A percentile compares a stretch with the other conserved stretches of the same genome.
Conservation (phyloP, 2,113 vertebrate species). For the Corythoichthys haematopterus region DNA sequence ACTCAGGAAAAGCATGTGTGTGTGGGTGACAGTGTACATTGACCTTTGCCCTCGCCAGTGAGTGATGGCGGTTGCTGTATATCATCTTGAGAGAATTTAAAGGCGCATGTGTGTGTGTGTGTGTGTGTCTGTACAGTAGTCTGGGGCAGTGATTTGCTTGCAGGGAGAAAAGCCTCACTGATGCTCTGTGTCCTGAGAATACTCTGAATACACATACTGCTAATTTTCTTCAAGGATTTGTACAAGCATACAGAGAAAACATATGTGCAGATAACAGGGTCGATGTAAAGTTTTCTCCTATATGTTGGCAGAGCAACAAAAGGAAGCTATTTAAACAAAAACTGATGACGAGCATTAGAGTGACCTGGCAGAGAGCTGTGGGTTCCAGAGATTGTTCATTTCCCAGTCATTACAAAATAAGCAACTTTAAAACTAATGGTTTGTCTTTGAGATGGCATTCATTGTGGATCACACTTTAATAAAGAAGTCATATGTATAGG, state of each 20-base stretch:
- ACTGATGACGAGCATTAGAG: neutral
- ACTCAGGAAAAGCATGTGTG: conserved; percentile 39
- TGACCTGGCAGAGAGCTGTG: neutral
- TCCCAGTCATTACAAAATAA: neutral
- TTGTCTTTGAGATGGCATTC: neutral
- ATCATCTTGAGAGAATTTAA: conserved; percentile 14
- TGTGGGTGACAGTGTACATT: conserved; percentile 40
- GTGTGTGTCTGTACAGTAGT: conserved; percentile 55
- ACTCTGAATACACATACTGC: neutral
- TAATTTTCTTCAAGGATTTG: conserved; percentile 27
- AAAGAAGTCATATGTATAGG: neutral
- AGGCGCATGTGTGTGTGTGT: conserved; percentile 30
- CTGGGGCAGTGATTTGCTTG: conserved; percentile 52
- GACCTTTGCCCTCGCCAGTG: conserved; percentile 33
- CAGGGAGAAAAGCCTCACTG: conserved; percentile 30
- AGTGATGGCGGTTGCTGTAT: conserved; percentile 61
- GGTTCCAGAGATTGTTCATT: neutral
- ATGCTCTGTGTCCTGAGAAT: conserved; percentile 43
- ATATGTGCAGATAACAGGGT: conserved; percentile 15
- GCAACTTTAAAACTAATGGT: neutral
- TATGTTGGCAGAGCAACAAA: neutral
- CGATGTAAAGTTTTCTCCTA: conserved; percentile 4
- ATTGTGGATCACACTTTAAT: neutral
- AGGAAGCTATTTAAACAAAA: neutral
- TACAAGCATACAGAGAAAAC: conserved; percentile 11